Conservation (phyloP, 30 jellyfish, hydroid and myxozoan species). For the Pelagia noctiluca region DNA sequence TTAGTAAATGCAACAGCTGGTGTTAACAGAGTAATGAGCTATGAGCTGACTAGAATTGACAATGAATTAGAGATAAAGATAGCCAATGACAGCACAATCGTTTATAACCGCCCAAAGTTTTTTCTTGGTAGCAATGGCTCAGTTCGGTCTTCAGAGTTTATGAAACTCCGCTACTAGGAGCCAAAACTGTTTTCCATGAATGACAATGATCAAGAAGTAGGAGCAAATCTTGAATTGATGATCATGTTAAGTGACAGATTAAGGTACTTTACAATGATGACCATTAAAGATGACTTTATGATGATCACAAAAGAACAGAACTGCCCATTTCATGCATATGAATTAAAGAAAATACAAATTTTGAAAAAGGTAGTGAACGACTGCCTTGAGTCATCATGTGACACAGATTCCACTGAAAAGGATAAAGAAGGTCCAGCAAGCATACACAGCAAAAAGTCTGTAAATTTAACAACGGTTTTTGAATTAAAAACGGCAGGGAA, state of each 20-base stretch:
- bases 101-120: constrained; percentile 23
- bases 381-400: constrained; percentile 8
- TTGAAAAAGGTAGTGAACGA: background rate
- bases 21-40: constrained; percentile 22
- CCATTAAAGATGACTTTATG: background rate
- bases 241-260: background rate
- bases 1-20: constrained; percentile 34
- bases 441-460: background rate
- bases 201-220: background rate
- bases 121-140: constrained; percentile 9
- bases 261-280: background rate
- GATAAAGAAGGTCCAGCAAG: background rate
- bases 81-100: background rate
- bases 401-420: background rate
- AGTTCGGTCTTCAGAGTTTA: constrained; percentile 29
- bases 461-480: too few species aligned
- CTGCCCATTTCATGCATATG: constrained; percentile 1
- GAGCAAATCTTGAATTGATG: background rate
- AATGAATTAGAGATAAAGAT: background rate
- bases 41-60: constrained; percentile 18
- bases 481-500: too few species aligned
- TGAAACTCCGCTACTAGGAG: constrained; percentile 12
- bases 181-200: constrained; percentile 15
- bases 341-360: background rate
- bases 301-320: background rate